A percentile compares a stretch with the other conserved stretches of the same genome.
phyloP scores from a whole-genome alignment of 2,113 vertebrate genomes.

The Calidris pugnax region DNA sequence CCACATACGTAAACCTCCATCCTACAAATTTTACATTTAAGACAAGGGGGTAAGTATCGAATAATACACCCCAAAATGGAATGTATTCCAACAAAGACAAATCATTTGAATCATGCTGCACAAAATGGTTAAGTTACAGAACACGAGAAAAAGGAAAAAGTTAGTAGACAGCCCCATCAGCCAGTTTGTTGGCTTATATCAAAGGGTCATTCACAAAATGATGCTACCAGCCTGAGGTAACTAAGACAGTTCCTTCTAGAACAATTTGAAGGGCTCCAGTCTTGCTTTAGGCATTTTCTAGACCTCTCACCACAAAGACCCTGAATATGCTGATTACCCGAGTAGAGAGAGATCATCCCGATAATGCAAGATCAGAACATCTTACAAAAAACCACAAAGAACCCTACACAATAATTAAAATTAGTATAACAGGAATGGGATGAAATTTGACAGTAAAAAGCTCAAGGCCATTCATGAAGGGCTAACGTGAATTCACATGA shows the following conservation, averaged over 20 bases:
- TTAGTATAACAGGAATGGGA: not conserved
- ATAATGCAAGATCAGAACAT: not conserved
- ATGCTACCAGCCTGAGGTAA: not conserved
- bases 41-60: not conserved
- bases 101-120: not conserved
- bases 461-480: not conserved
- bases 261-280: not conserved
- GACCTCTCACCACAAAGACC: not conserved
- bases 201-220: not conserved
- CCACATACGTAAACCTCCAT: not conserved
- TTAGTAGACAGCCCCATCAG: not conserved
- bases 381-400: not conserved
- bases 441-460: not conserved
- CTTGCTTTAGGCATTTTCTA: not conserved
- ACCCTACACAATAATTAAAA: not conserved
- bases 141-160: not conserved
- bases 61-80: not conserved
- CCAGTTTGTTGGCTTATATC: not conserved
- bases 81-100: not conserved
- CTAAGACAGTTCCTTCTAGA: not conserved
- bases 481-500: not conserved
- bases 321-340: not conserved
- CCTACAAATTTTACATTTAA: not conserved
- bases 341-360: not conserved
- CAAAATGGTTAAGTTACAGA: not conserved